Evolutionary conservation across 1,140 invertebrate species (phyloP).

Genomic region (Temnothorax nylanderi): DNA sequence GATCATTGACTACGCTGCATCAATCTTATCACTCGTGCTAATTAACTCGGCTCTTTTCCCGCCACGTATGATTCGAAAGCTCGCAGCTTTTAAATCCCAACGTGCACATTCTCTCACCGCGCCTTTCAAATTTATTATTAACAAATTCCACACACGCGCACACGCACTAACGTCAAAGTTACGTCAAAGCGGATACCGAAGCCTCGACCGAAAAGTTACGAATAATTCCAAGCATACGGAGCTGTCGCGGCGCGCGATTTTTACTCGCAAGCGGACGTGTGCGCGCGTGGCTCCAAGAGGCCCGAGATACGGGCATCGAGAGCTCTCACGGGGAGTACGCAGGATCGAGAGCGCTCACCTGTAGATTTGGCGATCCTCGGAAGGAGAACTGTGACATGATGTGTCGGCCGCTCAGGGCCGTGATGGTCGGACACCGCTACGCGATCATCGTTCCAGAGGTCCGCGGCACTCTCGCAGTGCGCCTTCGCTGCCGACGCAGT

Average conservation of each 20-base stretch:
- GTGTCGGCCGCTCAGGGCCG: conserved; percentile 87
- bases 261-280: background rate
- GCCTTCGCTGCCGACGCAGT: conserved; percentile 8
- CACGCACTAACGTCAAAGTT: no score
- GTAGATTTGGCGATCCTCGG: conserved; percentile 88
- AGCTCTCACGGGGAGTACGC: background rate
- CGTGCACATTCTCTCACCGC: background rate
- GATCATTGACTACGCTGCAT: conserved; percentile 22
- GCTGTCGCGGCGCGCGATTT: background rate
- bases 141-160: background rate
- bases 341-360: conserved; percentile 83
- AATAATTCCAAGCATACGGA: background rate
- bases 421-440: conserved; percentile 82
- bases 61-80: background rate
- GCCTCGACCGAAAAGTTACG: background rate
- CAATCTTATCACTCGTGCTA: conserved; percentile 15
- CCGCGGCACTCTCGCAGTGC: conserved; percentile 51
- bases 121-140: background rate
- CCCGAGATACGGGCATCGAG: background rate
- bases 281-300: background rate
- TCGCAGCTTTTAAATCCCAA: background rate
- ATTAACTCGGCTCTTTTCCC: background rate
- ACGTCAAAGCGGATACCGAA: background rate
- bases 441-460: conserved; percentile 81
- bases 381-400: conserved; percentile 90